Evolutionary conservation across 2,888 invertebrate genomes (phyloP), one percentile per base, ranked within the genome.

Genomic region (Schrankia costaestrigalis): DNA sequence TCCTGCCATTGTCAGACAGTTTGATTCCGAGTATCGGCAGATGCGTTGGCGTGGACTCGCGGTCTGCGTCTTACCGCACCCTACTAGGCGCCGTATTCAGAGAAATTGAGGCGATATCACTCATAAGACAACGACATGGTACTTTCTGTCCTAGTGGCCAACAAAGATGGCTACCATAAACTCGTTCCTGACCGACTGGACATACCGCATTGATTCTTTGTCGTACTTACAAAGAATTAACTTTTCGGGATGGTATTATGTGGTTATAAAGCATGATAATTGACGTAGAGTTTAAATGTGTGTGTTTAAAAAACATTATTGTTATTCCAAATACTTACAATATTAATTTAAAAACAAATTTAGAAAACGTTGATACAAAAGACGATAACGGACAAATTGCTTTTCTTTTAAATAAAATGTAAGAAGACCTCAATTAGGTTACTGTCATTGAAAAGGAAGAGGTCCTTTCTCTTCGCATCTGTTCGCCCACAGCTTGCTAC

Each of bases 71-170:
- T 42, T 38, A 43, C 51, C 56, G 50, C 56, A 46, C 50, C 50
- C 56, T 43, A 18, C 26, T 15, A 7, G 54, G 49, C 48, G 70
- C 64, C 60, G 63, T 63, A 64, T 71, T 54, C 68, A 70, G 81
- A 74, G 79, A 83, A 83, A 83, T 79, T 79, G 75, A 78, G 72
- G 74, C 63, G 75, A 76, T 75, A 78, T 73, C 70, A 65, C 78
- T 73, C 71, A 63, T 70, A 71, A 74, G 11, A 70, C 64, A 59
- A 62, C 59, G 63, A 65, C 63, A 62, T 67, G n/a, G 70, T 67
- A 71, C 72, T 73, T 71, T 65, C 71, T 78, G 79, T 56, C 74
- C 81, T 67, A 82, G 68, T 83, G 72, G 68, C 79, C 79, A 71
- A 80, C 68, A 68, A 71, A 75, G 63, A 64, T 68, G 64, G 51